Evolutionary conservation across 92 coral and sea anemone species (phyloP), one percentile per base, ranked within the genome.

Genomic region (Palythoa grandiflora): DNA sequence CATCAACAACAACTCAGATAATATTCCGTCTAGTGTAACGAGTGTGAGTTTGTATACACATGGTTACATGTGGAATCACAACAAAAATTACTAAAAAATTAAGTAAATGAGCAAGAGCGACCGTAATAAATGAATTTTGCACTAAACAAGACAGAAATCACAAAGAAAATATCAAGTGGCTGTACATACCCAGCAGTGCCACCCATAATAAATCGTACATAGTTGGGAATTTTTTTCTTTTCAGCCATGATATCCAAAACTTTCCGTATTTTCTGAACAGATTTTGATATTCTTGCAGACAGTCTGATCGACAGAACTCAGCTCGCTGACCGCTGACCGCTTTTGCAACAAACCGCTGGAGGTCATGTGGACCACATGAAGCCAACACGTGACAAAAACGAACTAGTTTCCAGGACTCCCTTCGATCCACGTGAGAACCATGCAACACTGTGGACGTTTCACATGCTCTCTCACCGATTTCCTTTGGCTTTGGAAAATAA

Each of bases 181-280:
- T 14, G 13, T 68, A 66, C 86, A 19, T 66, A 81, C 86, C 86
- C 86, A 11, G 86, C 86, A 8, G 28, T n/a, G 15, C 86, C 80
- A 9, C 79, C 88, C 79, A 84, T 84, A 53, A 72, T 48, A 53
- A 75, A 72, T 8, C 88, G 80, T 16, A 44, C 37, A 72, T 84
- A 74, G 54, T 72, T 86, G 28, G 80, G 81, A 16, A 72, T 86
- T n/a, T 59, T 86, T 10, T 74, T 74, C 59, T 86, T 78, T 86
- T 63, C 89, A 84, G 66, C 52, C 79, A 84, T 84, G 70, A 14
- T 72, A 37, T 40, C 15, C 7, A 71, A 71, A 68, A 68, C 35
- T 28, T 1, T 28, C 73, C 14, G 35, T 21, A 68, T 10, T 28
- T 28, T 28, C 0, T 28, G 35, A 65, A 20, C 35, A n/a, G 36